Conservation (phyloP, 1,140 invertebrate genomes). For the Rhyacophila brunnea region DNA sequence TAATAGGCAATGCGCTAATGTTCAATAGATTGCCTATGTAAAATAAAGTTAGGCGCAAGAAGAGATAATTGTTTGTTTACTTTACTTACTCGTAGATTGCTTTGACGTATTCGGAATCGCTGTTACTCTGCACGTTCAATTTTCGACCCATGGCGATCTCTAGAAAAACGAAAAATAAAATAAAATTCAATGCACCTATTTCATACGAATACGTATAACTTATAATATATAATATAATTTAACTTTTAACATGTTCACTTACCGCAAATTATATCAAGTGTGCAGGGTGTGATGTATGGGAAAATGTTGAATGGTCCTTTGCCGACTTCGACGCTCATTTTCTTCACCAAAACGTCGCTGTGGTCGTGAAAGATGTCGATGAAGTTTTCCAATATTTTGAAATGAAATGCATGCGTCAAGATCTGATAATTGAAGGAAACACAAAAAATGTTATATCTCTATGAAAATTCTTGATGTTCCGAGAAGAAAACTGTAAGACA, state of each 20-base stretch:
- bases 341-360: conserved; percentile 60
- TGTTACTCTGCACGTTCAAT: conserved; percentile 67
- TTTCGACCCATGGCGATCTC: conserved; percentile 83
- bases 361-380: conserved; percentile 77
- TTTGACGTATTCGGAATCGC: conserved; percentile 72
- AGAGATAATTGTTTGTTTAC: conserved; percentile 21
- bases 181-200: background rate
- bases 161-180: conserved; percentile 42
- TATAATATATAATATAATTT: background rate
- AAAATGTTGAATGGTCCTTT: conserved; percentile 66
- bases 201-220: conserved; percentile 4
- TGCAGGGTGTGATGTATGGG: conserved; percentile 70
- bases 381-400: conserved; percentile 82
- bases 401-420: conserved; percentile 85
- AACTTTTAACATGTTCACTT: conserved; percentile 38
- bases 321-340: conserved; percentile 58
- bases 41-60: conserved; percentile 31
- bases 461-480: too few relatives aligned
- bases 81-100: conserved; percentile 71
- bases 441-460: too few relatives aligned
- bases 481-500: too few relatives aligned
- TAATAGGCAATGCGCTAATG: conserved; percentile 6
- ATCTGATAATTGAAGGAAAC: too few relatives aligned
- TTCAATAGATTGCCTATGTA: conserved; percentile 22
- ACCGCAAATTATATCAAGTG: conserved; percentile 82